A percentile compares a stretch with the other conserved stretches of the same genome.
phyloP scores from a whole-genome alignment of 2,113 vertebrate genomes.

The Toxotes jaculatrix region DNA sequence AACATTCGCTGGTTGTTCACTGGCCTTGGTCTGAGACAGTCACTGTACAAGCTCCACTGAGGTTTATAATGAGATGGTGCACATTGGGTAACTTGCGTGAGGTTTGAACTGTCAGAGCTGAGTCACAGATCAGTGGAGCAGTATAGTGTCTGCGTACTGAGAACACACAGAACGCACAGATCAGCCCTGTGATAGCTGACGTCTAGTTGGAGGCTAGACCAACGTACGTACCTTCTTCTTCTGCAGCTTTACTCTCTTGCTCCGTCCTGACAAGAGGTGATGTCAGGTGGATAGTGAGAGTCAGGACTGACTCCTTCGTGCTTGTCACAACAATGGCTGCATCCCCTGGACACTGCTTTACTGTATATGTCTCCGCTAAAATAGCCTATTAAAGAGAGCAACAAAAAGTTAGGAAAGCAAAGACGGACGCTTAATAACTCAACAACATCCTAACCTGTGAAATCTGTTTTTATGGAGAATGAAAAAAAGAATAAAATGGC shows the following conservation, averaged over 20 bases:
- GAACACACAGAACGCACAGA: conserved; percentile 63
- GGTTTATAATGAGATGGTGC: conserved; percentile 4
- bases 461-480: neutral
- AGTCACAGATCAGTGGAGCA: conserved; percentile 54
- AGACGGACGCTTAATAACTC: neutral
- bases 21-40: conserved; percentile 42
- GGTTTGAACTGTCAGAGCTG: neutral
- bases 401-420: neutral
- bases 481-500: neutral
- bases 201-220: conserved; percentile 53
- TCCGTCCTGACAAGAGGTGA: conserved; percentile 91
- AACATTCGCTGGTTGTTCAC: conserved; percentile 55
- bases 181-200: conserved; percentile 40
- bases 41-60: conserved; percentile 67
- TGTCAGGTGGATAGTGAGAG: conserved; percentile 92
- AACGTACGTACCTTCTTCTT: conserved; percentile 89
- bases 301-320: conserved; percentile 87
- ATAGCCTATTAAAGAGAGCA: conserved; percentile 78
- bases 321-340: conserved; percentile 90
- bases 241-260: conserved; percentile 82
- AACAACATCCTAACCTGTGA: neutral
- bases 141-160: conserved; percentile 47
- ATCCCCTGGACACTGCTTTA: conserved; percentile 86
- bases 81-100: neutral
- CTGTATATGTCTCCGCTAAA: conserved; percentile 90